These are phyloP conservation scores for Oostethus manadensis DNA, from an alignment of 2,113 vertebrate species.

Conservation along the genomic window DNA sequence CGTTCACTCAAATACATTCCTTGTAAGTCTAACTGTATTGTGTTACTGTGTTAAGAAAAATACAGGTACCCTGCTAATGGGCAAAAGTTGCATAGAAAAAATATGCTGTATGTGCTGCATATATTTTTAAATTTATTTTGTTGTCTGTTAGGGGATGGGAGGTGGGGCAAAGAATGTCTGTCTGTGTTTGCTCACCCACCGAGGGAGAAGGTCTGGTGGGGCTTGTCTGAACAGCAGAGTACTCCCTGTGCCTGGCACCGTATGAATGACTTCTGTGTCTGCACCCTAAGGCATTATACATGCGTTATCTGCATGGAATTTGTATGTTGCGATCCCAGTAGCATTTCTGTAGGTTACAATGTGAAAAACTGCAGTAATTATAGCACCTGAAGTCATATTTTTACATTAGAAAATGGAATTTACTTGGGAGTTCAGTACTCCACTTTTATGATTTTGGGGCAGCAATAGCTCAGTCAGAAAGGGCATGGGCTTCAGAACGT, in stretches of 20 bases:
- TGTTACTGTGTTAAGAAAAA: not conserved
- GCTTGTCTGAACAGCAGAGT: slow-evolving; percentile 15
- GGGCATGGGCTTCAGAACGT: too few relatives aligned
- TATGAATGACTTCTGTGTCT: slow-evolving; percentile 54
- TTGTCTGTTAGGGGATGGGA: slow-evolving; percentile 29
- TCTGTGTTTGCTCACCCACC: slow-evolving; percentile 44
- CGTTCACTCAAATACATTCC: slow-evolving; percentile 84
- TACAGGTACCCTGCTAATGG: not conserved
- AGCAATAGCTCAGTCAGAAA: too few relatives aligned
- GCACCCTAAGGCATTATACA: slow-evolving; percentile 16
- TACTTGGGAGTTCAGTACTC: too few relatives aligned
- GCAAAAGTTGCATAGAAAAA: not conserved
- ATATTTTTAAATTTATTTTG: not conserved
- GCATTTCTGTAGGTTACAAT: not conserved
- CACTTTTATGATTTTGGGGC: too few relatives aligned
- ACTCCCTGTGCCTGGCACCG: slow-evolving; percentile 35
- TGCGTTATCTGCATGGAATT: slow-evolving; percentile 6
- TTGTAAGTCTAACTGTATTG: slow-evolving; percentile 75
- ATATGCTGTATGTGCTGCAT: slow-evolving; percentile 8
- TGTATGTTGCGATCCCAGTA: not conserved
- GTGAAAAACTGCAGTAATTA: too few relatives aligned
- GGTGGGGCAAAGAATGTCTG: slow-evolving; percentile 39
- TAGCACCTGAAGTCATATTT: too few relatives aligned
- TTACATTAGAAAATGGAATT: too few relatives aligned
- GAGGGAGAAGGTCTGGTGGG: slow-evolving; percentile 29